phyloP scores from a whole-genome alignment of 2,888 invertebrate species.

The Troglohyphantes excavatus region DNA sequence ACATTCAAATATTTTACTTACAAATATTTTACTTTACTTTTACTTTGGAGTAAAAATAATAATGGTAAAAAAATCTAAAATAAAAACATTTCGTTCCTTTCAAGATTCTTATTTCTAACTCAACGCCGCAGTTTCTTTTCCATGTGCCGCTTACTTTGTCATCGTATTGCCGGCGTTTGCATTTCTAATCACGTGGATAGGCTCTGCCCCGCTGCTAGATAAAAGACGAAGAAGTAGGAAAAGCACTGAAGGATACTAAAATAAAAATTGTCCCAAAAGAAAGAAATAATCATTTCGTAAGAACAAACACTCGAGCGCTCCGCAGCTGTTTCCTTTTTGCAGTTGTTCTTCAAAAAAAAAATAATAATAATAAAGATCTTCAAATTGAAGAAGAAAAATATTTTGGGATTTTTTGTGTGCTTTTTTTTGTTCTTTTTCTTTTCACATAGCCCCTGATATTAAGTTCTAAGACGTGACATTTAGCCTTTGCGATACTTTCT shows the following conservation, averaged over 20 bases:
- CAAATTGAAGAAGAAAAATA: constrained; percentile 38
- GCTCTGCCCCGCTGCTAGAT: not conserved
- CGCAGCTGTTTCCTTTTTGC: constrained; percentile 49
- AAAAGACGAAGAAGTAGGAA: constrained; percentile 10
- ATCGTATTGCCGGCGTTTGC: constrained; percentile 50
- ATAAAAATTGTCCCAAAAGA: constrained; percentile 1
- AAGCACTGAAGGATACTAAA: not conserved
- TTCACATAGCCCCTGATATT: constrained; percentile 48
- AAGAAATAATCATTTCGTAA: constrained; percentile 57
- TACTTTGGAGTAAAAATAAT: not conserved
- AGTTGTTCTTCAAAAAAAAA: too few relatives aligned
- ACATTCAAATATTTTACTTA: not conserved
- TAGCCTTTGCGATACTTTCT: constrained; percentile 29
- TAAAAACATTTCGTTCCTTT: not conserved
- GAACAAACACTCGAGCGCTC: constrained; percentile 42
- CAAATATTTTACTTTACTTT: too few relatives aligned
- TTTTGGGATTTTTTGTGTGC: constrained; percentile 8
- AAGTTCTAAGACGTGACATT: constrained; percentile 65
- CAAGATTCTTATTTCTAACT: not conserved
- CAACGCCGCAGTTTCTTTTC: constrained; percentile 16
- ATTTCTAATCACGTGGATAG: constrained; percentile 48
- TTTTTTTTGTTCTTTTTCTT: constrained; percentile 32
- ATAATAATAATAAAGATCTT: constrained; percentile 42
- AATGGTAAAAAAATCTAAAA: not conserved
- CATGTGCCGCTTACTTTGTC: not conserved